These are phyloP conservation scores for Eupithecia exiguata DNA, from an alignment of 2,888 invertebrate species.

Conservation along the genomic window DNA sequence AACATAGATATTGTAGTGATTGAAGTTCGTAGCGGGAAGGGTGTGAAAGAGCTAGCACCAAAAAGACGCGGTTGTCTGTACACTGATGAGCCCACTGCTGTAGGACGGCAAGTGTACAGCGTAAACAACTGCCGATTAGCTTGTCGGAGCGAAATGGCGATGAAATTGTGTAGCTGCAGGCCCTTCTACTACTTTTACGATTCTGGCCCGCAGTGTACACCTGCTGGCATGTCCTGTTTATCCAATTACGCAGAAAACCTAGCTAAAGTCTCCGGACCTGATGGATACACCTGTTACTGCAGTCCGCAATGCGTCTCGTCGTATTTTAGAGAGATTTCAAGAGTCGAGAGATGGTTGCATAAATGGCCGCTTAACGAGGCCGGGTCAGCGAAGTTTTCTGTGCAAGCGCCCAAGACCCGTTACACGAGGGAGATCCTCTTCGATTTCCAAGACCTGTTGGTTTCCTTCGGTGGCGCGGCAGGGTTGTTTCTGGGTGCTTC, in stretches of 20 bases:
- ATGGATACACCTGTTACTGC: conserved; percentile 57
- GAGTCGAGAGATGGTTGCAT: conserved; percentile 60
- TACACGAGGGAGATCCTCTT: conserved; percentile 85
- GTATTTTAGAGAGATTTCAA: conserved; percentile 58
- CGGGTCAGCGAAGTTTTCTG: conserved; percentile 73
- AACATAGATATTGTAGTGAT: conserved; percentile 65
- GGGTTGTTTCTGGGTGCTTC: conserved; percentile 86
- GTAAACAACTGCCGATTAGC: conserved; percentile 52
- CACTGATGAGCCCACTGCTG: conserved; percentile 45
- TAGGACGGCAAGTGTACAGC: conserved; percentile 24
- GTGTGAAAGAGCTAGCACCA: conserved; percentile 72
- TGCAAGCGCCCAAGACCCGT: conserved; percentile 82
- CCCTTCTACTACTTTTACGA: conserved; percentile 85
- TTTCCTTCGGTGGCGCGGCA: conserved; percentile 86
- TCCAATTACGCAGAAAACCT: conserved; percentile 56
- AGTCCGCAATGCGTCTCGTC: conserved; percentile 69
- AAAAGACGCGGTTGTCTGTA: conserved; percentile 80
- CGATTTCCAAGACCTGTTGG: conserved; percentile 86
- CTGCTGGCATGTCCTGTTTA: conserved; percentile 82
- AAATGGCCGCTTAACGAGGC: conserved; percentile 68
- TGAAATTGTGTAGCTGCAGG: conserved; percentile 82
- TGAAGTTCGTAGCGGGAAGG: conserved; percentile 77
- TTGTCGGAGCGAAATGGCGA: conserved; percentile 80
- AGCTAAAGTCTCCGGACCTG: conserved; percentile 51
- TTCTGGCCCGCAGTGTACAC: conserved; percentile 79